A percentile compares a stretch with the other conserved stretches of the same genome.
Evolutionary conservation across 2,888 invertebrate species (phyloP).

Genomic region (Hybos culiciformis): DNA sequence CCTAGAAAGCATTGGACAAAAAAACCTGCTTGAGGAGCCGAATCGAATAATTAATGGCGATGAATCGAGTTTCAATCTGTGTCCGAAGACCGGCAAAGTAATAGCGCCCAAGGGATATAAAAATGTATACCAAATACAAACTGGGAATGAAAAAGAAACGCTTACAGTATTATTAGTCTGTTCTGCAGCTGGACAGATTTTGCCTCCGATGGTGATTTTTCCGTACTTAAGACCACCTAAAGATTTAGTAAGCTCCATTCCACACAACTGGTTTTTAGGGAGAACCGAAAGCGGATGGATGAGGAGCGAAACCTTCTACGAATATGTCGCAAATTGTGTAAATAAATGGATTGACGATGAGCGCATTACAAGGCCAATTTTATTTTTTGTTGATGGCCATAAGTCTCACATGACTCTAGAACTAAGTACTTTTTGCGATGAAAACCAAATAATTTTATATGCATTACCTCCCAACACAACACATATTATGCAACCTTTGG

Average conservation of each 20-base stretch:
- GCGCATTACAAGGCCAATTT: neutral
- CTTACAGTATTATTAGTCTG: no score
- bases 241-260: neutral
- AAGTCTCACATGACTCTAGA: neutral
- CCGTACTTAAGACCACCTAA: neutral
- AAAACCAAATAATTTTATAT: conserved; percentile 1
- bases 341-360: neutral
- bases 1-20: neutral
- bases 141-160: no score
- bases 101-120: no score
- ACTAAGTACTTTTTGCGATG: neutral
- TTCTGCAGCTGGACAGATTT: neutral
- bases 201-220: neutral
- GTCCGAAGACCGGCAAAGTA: neutral
- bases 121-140: no score
- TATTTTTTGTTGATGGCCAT: conserved; percentile 1
- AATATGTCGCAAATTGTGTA: neutral
- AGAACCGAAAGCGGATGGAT: neutral
- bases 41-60: neutral
- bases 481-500: conserved; percentile 2
- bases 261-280: neutral
- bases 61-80: neutral
- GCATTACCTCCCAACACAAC: conserved; percentile 5
- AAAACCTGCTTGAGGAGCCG: neutral
- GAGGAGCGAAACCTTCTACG: neutral